phyloP scores from a whole-genome alignment of 2,888 invertebrate species.

The Volucella inanis region DNA sequence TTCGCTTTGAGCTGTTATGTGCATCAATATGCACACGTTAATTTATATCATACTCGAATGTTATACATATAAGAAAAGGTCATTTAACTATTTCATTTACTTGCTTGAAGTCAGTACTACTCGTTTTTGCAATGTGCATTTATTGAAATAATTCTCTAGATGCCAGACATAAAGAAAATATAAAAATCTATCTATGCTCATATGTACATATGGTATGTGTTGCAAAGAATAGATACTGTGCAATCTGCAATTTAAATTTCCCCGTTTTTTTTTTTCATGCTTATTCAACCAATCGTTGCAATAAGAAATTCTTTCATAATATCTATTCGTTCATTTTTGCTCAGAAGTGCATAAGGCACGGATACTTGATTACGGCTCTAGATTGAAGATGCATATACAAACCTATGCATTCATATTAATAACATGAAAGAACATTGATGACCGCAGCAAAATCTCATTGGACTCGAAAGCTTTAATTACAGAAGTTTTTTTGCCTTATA shows the following conservation, averaged over 20 bases:
- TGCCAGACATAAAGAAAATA: not conserved
- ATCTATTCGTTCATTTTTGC: not conserved
- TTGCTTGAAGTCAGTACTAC: too few relatives aligned
- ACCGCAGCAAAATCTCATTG: constrained; percentile 20
- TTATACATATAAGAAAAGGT: too few relatives aligned
- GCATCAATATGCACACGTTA: too few relatives aligned
- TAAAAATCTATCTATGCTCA: too few relatives aligned
- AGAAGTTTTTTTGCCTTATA: constrained; percentile 18
- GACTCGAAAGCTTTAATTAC: constrained; percentile 53
- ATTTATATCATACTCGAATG: too few relatives aligned
- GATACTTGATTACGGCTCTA: not conserved
- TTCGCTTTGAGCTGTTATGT: too few relatives aligned
- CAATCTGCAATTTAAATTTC: constrained; percentile 48
- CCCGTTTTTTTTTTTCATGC: constrained; percentile 25
- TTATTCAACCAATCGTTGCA: constrained; percentile 20
- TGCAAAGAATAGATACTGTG: constrained; percentile 5
- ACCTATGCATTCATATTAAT: constrained; percentile 26
- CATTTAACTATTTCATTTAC: too few relatives aligned
- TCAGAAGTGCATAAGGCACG: not conserved
- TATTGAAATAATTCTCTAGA: not conserved
- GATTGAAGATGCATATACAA: not conserved
- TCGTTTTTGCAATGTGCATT: not conserved
- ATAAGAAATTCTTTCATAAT: constrained; percentile 38
- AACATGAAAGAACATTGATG: constrained; percentile 5
- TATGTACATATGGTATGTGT: too few relatives aligned